A percentile compares a stretch with the other conserved stretches of the same genome.
Evolutionary conservation across 2,888 invertebrate species (phyloP).

Genomic region (Pimpla rufipes): DNA sequence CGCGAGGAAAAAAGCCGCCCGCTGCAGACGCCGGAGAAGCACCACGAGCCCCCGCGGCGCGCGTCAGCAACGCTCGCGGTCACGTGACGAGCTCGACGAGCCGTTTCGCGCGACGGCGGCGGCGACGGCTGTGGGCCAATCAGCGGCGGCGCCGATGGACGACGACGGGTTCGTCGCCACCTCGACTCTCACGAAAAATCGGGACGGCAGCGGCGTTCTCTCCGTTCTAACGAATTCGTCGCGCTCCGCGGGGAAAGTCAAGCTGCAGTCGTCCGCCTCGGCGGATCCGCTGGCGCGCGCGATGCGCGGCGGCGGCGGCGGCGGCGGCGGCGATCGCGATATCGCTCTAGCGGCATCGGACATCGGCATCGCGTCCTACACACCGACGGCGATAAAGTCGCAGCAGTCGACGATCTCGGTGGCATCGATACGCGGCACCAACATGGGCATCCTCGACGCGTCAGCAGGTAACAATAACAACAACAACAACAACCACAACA

Average conservation of each 20-base stretch:
- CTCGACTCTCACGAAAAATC: slow-evolving; percentile 61
- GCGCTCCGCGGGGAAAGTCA: slow-evolving; percentile 52
- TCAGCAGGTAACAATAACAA: slow-evolving; percentile 24
- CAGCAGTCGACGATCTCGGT: slow-evolving; percentile 61
- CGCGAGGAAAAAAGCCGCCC: slow-evolving; percentile 53
- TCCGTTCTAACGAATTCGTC: slow-evolving; percentile 47
- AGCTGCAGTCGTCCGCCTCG: slow-evolving; percentile 39
- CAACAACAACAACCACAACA: slow-evolving; percentile 26
- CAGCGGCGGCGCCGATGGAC: slow-evolving; percentile 5
- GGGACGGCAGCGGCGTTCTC: slow-evolving; percentile 45
- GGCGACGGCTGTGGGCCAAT: neutral
- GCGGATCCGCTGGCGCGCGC: neutral
- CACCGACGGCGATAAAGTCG: slow-evolving; percentile 32
- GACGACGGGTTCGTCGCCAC: slow-evolving; percentile 61
- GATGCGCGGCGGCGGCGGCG: neutral
- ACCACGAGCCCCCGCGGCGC: slow-evolving; percentile 50
- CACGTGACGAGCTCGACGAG: slow-evolving; percentile 3
- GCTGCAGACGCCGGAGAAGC: slow-evolving; percentile 58
- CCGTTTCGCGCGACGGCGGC: neutral
- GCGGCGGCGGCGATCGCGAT: neutral
- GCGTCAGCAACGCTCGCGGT: slow-evolving; percentile 33
- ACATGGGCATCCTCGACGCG: slow-evolving; percentile 27
- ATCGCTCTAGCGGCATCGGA: slow-evolving; percentile 6
- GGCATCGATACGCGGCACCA: slow-evolving; percentile 64
- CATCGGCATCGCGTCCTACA: slow-evolving; percentile 10